These are phyloP conservation scores for Hybognathus amarus DNA, from an alignment of 2,797 vertebrate species.

Conservation along the genomic window DNA sequence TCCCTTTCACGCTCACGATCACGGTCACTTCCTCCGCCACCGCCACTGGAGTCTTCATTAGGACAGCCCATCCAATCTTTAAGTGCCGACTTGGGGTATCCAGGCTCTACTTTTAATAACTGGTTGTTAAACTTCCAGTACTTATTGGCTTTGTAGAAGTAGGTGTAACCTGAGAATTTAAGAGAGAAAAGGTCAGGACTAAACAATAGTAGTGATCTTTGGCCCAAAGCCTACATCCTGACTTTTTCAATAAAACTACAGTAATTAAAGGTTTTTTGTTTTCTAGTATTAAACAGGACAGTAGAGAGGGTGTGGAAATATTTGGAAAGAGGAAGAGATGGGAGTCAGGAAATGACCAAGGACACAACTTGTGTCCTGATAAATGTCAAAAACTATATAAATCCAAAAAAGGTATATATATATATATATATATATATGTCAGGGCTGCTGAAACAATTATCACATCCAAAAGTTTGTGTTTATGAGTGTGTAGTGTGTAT, in stretches of 20 bases:
- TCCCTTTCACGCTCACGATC: slow-evolving; percentile 63
- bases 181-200: slow-evolving; percentile 12
- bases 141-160: slow-evolving; percentile 93
- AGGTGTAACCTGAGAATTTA: slow-evolving; percentile 82
- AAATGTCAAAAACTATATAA: not conserved
- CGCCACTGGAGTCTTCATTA: slow-evolving; percentile 77
- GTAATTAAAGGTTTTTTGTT: not conserved
- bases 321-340: not conserved
- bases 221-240: not conserved
- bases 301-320: not conserved
- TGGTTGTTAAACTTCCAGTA: slow-evolving; percentile 96
- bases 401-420: not conserved
- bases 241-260: not conserved
- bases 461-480: too few relatives aligned
- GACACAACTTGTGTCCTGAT: not conserved
- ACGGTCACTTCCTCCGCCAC: slow-evolving; percentile 65
- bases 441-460: too few relatives aligned
- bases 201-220: not conserved
- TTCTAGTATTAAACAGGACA: not conserved
- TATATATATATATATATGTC: too few relatives aligned
- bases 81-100: slow-evolving; percentile 89
- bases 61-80: slow-evolving; percentile 90
- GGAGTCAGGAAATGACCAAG: not conserved
- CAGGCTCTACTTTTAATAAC: slow-evolving; percentile 86
- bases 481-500: too few relatives aligned